Conservation (phyloP, 2,888 invertebrate genomes). For the Mactromeris polynyma region DNA sequence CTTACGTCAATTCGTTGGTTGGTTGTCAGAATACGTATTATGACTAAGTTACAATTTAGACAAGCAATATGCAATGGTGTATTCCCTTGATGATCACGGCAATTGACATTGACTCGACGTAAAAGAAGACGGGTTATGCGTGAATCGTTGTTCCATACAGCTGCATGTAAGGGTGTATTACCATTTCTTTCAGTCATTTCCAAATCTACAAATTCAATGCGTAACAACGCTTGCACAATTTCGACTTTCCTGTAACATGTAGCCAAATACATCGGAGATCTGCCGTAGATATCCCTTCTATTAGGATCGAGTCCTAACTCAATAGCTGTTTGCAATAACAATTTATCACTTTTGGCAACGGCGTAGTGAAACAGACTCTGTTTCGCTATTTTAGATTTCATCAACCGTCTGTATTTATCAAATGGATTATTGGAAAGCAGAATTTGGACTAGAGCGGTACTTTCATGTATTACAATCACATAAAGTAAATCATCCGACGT, state of each 20-base stretch:
- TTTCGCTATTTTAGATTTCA: conserved; percentile 21
- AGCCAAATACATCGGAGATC: conserved; percentile 34
- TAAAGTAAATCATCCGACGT: not conserved
- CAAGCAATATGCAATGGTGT: conserved; percentile 41
- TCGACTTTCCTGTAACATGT: not conserved
- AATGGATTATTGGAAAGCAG: conserved; percentile 23
- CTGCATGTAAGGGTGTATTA: conserved; percentile 36
- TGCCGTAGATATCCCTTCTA: conserved; percentile 37
- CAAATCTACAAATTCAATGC: not conserved
- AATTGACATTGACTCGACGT: conserved; percentile 22
- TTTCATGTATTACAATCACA: conserved; percentile 27
- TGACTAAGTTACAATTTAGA: not conserved
- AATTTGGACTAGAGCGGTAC: conserved; percentile 8
- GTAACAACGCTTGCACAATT: not conserved
- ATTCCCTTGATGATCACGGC: conserved; percentile 31
- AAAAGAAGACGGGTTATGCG: not conserved
- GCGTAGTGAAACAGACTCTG: conserved; percentile 47
- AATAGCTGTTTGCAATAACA: conserved; percentile 18
- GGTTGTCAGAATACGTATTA: not conserved
- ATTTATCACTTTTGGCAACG: conserved; percentile 21
- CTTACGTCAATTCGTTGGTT: conserved; percentile 6
- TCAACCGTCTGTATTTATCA: not conserved
- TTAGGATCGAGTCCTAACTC: conserved; percentile 34
- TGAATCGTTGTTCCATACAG: not conserved
- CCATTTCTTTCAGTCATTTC: conserved; percentile 28